Conservation (phyloP, 2,113 vertebrate genomes). For the Mesitornis unicolor region DNA sequence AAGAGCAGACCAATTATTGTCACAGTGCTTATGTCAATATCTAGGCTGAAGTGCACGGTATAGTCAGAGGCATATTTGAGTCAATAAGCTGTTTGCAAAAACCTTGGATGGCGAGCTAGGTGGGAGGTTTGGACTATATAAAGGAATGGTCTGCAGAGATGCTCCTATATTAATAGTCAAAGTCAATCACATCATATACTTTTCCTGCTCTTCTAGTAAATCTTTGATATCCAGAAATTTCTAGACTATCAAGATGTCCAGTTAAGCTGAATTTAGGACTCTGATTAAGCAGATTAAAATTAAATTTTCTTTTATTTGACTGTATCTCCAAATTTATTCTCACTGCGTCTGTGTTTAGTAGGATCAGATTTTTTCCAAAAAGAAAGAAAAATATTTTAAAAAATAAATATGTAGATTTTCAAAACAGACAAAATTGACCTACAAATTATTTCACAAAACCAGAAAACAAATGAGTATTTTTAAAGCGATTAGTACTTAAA, state of each 20-base stretch:
- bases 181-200: neutral
- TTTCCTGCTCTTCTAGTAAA: neutral
- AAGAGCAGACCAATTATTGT: neutral
- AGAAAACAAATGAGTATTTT: neutral
- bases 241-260: neutral
- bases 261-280: neutral
- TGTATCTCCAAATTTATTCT: neutral
- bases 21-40: neutral
- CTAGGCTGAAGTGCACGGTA: neutral
- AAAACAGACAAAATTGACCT: neutral
- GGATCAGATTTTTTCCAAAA: neutral
- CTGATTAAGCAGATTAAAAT: neutral
- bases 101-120: neutral
- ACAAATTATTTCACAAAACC: neutral
- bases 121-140: neutral
- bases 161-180: neutral
- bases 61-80: neutral
- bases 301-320: neutral
- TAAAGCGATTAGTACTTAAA: neutral
- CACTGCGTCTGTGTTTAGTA: neutral
- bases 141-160: neutral
- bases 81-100: constrained; percentile 9
- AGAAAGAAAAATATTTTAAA: neutral
- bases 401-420: neutral
- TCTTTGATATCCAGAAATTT: neutral